These are phyloP conservation scores for Pelecanus crispus DNA, from an alignment of 2,113 vertebrate species.

Conservation along the genomic window DNA sequence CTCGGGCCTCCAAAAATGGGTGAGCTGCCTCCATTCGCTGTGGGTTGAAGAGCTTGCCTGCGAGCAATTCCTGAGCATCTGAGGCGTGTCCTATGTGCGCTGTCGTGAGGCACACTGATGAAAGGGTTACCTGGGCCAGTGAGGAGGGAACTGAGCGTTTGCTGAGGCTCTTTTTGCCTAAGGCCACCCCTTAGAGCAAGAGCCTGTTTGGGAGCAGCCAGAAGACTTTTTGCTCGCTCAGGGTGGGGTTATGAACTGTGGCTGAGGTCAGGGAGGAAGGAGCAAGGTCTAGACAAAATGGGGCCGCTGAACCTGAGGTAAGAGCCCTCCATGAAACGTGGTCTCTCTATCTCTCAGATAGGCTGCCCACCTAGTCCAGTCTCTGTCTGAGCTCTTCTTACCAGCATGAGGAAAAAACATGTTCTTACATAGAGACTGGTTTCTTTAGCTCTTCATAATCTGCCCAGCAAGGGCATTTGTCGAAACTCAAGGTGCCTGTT, in stretches of 20 bases:
- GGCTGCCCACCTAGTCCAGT: background rate
- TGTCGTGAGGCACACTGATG: background rate
- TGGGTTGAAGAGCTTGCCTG: background rate
- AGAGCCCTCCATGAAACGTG: rapidly evolving
- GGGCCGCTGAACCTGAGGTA: background rate
- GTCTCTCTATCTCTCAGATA: background rate
- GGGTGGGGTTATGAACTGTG: background rate
- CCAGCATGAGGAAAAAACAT: rapidly evolving
- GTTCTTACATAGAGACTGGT: background rate
- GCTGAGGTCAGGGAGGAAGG: background rate
- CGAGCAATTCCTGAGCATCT: background rate
- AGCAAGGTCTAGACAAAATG: background rate
- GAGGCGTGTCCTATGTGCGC: background rate
- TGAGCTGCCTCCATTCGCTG: background rate
- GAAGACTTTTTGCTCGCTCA: background rate
- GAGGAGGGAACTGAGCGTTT: background rate
- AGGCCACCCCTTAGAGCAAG: background rate
- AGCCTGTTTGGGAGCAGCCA: background rate
- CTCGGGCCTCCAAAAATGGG: rapidly evolving
- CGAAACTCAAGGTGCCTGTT: background rate
- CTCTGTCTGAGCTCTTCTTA: background rate
- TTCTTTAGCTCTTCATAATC: background rate
- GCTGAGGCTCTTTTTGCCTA: background rate
- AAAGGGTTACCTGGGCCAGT: background rate
- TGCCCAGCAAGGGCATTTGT: background rate